A percentile compares a stretch with the other conserved stretches of the same genome.
Evolutionary conservation across 2,797 vertebrate genomes (phyloP).

Genomic region (Tapirus indicus): DNA sequence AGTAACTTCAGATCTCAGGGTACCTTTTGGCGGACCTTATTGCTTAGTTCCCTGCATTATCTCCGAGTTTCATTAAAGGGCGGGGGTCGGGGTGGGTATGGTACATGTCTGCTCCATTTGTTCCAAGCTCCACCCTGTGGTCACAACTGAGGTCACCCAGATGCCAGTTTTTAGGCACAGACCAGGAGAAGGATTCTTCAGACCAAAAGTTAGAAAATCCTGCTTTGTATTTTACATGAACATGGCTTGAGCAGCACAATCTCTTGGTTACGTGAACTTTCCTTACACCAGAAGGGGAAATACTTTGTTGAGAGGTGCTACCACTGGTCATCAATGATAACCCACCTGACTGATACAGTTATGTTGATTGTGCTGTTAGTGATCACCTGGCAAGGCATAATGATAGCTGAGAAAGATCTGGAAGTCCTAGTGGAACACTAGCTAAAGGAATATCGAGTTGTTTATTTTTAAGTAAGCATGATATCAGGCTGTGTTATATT

Average conservation of each 20-base stretch:
- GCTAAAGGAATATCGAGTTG: background rate
- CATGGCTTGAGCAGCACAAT: background rate
- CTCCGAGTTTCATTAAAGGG: conserved; percentile 25
- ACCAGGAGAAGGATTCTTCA: background rate
- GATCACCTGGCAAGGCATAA: background rate
- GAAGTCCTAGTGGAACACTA: background rate
- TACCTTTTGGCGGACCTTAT: background rate
- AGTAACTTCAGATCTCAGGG: background rate
- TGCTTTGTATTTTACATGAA: background rate
- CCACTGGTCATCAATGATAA: background rate
- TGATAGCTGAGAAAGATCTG: background rate
- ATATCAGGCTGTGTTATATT: background rate
- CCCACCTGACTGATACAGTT: background rate
- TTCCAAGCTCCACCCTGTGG: background rate
- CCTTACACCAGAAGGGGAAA: background rate
- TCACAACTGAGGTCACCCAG: background rate
- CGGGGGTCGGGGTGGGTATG: background rate
- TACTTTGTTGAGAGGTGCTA: background rate
- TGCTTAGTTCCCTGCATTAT: background rate
- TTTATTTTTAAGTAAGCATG: background rate
- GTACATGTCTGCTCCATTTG: background rate
- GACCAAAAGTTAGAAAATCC: background rate
- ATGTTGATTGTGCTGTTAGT: background rate
- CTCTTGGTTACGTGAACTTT: background rate
- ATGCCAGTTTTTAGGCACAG: background rate